phyloP scores from a whole-genome alignment of 2,888 invertebrate species.

The Cyclophora punctaria region DNA sequence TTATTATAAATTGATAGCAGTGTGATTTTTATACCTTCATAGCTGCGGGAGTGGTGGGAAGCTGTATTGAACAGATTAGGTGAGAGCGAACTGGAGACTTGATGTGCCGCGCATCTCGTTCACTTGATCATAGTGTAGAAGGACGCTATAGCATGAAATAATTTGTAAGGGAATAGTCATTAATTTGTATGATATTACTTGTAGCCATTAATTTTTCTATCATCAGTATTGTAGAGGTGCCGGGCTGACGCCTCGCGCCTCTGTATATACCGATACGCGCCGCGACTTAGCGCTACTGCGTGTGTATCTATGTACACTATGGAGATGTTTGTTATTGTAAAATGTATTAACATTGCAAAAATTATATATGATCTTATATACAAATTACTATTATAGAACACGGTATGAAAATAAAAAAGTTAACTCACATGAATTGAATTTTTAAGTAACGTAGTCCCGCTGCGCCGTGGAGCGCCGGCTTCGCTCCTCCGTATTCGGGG shows the following conservation, averaged over 20 bases:
- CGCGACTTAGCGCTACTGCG: conserved; percentile 39
- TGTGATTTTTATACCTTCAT: conserved; percentile 67
- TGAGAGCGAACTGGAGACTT: conserved; percentile 57
- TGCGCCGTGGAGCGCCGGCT: conserved; percentile 30
- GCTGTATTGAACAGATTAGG: conserved; percentile 54
- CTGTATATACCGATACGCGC: conserved; percentile 48
- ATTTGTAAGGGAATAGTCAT: conserved; percentile 75
- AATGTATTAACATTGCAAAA: conserved; percentile 75
- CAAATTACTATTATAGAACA: conserved; percentile 75
- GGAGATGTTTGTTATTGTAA: conserved; percentile 72
- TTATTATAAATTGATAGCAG: conserved; percentile 74
- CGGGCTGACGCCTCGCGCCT: conserved; percentile 34
- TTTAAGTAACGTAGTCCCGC: conserved; percentile 56
- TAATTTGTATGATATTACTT: conserved; percentile 75
- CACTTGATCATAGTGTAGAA: conserved; percentile 69
- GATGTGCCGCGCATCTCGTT: conserved; percentile 55
- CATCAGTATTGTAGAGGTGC: conserved; percentile 51
- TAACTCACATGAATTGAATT: conserved; percentile 70
- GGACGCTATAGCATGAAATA: conserved; percentile 72
- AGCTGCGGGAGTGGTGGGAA: conserved; percentile 67
- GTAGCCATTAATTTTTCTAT: conserved; percentile 73
- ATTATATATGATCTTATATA: conserved; percentile 74
- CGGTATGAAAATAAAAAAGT: conserved; percentile 74
- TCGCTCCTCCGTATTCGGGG: conserved; percentile 22
- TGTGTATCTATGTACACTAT: conserved; percentile 68